A percentile compares a stretch with the other conserved stretches of the same genome.
Conservation (phyloP, 2,113 vertebrate species). For the Hippocampus guttulatus region DNA sequence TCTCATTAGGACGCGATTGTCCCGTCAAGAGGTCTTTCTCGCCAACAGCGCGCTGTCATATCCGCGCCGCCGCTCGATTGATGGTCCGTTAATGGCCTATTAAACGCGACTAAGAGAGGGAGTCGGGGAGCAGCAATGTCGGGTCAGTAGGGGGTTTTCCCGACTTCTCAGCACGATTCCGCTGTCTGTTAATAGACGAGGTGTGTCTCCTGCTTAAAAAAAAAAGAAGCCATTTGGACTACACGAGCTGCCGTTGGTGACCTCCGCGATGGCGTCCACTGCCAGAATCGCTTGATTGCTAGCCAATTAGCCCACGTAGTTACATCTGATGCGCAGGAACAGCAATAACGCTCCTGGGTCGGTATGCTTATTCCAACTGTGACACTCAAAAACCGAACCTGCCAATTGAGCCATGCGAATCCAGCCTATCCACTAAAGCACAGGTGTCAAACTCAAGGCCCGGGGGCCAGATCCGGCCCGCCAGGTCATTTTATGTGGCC, state of each 20-base stretch:
- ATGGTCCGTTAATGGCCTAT: constrained; percentile 70
- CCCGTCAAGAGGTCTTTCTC: constrained; percentile 54
- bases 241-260: background rate
- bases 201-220: background rate
- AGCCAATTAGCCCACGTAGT: background rate
- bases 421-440: too few relatives aligned
- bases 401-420: too few relatives aligned
- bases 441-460: too few relatives aligned
- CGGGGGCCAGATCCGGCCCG: too few relatives aligned
- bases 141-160: constrained; percentile 50
- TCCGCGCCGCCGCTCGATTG: constrained; percentile 59
- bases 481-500: too few relatives aligned
- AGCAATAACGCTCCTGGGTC: background rate
- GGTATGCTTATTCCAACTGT: too few relatives aligned
- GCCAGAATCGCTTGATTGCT: background rate
- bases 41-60: constrained; percentile 59
- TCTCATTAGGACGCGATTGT: constrained; percentile 64
- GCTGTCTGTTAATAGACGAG: constrained; percentile 49
- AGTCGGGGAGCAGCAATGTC: constrained; percentile 54
- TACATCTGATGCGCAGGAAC: background rate
- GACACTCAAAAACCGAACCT: too few relatives aligned
- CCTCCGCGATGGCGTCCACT: background rate
- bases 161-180: constrained; percentile 41
- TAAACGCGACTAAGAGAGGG: constrained; percentile 65
- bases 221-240: background rate